Base-by-base conservation (phyloP, 2,888 invertebrate species). In the Nemotelus pantherinus region DNA sequence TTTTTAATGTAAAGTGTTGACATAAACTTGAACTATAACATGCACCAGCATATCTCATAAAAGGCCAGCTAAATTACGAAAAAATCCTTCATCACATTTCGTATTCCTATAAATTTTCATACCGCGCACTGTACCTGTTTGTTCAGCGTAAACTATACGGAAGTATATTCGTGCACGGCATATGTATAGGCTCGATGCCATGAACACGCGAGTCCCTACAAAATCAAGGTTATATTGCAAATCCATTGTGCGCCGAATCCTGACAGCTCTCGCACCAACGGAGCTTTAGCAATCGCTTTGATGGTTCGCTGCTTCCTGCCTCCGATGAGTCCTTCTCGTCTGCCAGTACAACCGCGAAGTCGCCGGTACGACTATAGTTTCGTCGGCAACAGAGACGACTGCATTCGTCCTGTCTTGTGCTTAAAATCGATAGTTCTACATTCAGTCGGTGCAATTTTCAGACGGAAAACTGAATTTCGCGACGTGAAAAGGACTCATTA, bases 361-460 rank as follows among this genome's bases (percentile, higher is more conserved):
- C 70, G 74, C 74, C 74, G 74, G 74, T 74, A 41, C 41, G 74
- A 74, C 60, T 63, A 74, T 74, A 63, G 60, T 60, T 63, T 63
- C 60, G 74, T 63, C 60, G 74, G 41, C 74, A 74, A 63, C 48
- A 60, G 74, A 60, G 60, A 74, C 74, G 74, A 74, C 60, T 72
- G 50, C 74, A 63, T 25, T 74, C 60, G 60, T 74, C 74, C 60
- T 74, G 74, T 74, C 70, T 70, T 70, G 70, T 55, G 70, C 70
- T 63, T 10, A 60, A 74, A 74, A 74, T 74, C 74, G 41, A 74
- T 74, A 74, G 50, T 70, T 55, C 55, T n/a, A 44, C 53, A 60
- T 55, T 47, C 45, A 47, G 41, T 74, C 48, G 6, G 74, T 47
- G 74, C n/a, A 10, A 48, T 50, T 6, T 74, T 43, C 47, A 43